These are phyloP conservation scores for Chaenocephalus aceratus DNA, from an alignment of 2,113 vertebrate genomes.

Conservation along the genomic window DNA sequence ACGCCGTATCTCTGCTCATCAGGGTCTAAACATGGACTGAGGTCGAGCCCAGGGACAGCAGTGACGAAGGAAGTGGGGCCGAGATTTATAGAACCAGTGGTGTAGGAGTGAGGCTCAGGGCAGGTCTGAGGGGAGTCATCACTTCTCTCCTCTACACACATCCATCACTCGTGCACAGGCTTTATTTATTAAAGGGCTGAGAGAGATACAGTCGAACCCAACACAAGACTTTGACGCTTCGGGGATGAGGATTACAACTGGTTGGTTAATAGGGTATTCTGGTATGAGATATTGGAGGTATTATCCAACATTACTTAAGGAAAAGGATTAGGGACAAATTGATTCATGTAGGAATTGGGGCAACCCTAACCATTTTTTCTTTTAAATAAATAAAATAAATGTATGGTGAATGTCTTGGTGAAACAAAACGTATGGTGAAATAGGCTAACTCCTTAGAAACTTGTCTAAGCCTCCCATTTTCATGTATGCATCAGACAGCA, in stretches of 20 bases:
- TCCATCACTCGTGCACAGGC: conserved; percentile 46
- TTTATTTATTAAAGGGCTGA: conserved; percentile 36
- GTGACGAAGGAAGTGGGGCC: conserved; percentile 38
- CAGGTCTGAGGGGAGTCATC: conserved; percentile 51
- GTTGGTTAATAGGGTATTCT: conserved; percentile 20
- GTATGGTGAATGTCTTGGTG: too few relatives aligned
- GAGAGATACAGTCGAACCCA: background rate
- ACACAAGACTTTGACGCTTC: background rate
- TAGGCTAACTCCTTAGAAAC: too few relatives aligned
- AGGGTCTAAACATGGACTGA: conserved; percentile 27
- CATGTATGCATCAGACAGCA: too few relatives aligned
- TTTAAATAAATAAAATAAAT: too few relatives aligned
- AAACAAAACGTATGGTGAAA: too few relatives aligned
- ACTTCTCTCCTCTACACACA: conserved; percentile 26
- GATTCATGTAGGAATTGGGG: too few relatives aligned
- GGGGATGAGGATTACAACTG: conserved; percentile 4
- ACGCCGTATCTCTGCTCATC: conserved; percentile 29
- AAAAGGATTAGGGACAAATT: too few relatives aligned
- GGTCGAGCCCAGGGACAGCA: conserved; percentile 41
- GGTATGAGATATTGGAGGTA: background rate
- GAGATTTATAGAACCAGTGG: conserved; percentile 57
- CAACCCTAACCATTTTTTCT: too few relatives aligned
- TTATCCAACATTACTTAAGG: background rate
- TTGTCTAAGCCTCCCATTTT: too few relatives aligned
- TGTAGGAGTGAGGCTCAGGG: conserved; percentile 28